Evolutionary conservation across 2,888 invertebrate species (phyloP), one percentile per base, ranked within the genome.

Genomic region (Dynastes hyllus): DNA sequence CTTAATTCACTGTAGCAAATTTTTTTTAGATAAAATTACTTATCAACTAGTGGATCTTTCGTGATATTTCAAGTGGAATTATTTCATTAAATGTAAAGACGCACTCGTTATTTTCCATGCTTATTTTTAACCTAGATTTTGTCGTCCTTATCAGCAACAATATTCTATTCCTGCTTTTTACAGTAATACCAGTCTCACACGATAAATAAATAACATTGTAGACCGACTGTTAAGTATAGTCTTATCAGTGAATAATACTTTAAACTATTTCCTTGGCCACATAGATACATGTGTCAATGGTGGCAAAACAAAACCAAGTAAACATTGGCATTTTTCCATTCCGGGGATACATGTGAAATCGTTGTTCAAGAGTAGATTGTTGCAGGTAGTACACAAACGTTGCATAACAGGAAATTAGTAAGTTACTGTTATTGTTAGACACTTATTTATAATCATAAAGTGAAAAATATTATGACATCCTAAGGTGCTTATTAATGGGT

Each of bases 231-330:
- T 58, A 58, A 58, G 22, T 58, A 9, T 16, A 16, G 22, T 8
- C 22, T 22, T 58, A 58, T 58, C 55, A 58, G 53, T 53, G 53
- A 53, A 16, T 53, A 53, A 51, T 53, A 16, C 16, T 53, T 53
- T 53, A 53, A 53, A 16, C 16, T 58, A 58, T 58, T 58, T 58
- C 22, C 22, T 58, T 58, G 9, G 16, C 22, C 1, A 58, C 55
- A 58, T 58, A 22, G 5, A 6, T 58, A 58, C 27, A 22, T 58
- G 6, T 37, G 4, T 37, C 22, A 22, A 22, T 22, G 11, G 9
- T 45, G 9, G 45, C 1, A 45, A 6, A 11, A 45, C 8, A 8
- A 22, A 37, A 6, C 6, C 4, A 8, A 8, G 11, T 45, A 45
- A 45, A 45, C 8, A 11, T 2, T 45, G 45, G 45, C 8, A 45